phyloP scores from a whole-genome alignment of 2,797 vertebrate species.

The Siniperca undulata region DNA sequence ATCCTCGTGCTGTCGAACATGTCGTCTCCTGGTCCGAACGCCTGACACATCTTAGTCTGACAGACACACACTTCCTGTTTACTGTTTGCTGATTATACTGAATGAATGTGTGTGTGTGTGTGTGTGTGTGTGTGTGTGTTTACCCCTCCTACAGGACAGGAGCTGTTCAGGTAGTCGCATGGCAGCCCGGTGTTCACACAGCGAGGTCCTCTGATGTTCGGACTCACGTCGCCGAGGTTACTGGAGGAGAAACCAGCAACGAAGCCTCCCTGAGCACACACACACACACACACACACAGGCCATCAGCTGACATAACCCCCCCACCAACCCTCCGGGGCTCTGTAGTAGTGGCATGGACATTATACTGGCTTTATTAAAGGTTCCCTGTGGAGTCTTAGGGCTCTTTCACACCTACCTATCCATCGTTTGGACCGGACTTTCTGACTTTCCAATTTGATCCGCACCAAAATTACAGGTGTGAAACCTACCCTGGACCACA shows the following conservation, averaged over 20 bases:
- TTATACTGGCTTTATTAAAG: no score
- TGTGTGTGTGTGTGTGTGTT: conserved; percentile 59
- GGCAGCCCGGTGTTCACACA: conserved; percentile 91
- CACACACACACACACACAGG: conserved; percentile 27
- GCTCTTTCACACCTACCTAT: no score
- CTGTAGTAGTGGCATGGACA: no score
- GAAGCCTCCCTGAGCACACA: conserved; percentile 87
- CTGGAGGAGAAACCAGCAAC: conserved; percentile 94
- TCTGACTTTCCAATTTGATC: no score
- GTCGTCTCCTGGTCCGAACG: conserved; percentile 88
- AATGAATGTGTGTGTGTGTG: conserved; percentile 56
- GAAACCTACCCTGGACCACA: no score
- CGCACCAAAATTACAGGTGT: no score
- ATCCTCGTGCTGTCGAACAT: conserved; percentile 94
- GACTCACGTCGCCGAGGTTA: conserved; percentile 93
- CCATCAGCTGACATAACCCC: neutral
- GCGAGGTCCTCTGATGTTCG: conserved; percentile 90
- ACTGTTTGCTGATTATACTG: neutral
- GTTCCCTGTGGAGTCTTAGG: no score
- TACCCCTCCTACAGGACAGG: conserved; percentile 92
- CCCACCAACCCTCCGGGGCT: no score
- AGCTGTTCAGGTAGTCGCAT: conserved; percentile 91
- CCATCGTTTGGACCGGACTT: no score
- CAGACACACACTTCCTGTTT: conserved; percentile 19
- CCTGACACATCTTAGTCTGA: conserved; percentile 87